phyloP scores from a whole-genome alignment of 2,797 vertebrate genomes.

The Enteromius fasciolatus region DNA sequence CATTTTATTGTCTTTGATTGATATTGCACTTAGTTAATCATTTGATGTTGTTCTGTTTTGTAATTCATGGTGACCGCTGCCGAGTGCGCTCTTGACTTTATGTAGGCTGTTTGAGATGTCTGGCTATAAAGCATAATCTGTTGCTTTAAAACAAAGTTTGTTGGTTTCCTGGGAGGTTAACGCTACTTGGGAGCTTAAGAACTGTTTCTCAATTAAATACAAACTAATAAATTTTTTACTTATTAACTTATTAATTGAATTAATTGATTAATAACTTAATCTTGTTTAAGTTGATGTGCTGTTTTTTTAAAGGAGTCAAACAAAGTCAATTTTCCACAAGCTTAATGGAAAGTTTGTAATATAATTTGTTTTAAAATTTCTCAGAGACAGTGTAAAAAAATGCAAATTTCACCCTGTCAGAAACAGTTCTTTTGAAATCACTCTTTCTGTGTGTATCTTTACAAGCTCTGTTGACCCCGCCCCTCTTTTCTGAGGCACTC shows the following conservation, averaged over 20 bases:
- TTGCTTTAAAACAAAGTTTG: constrained; percentile 36
- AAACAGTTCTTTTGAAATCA: too few species aligned
- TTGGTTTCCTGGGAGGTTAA: constrained; percentile 42
- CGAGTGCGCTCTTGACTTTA: constrained; percentile 54
- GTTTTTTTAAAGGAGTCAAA: background rate
- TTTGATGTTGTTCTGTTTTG: constrained; percentile 57
- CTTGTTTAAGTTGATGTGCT: background rate
- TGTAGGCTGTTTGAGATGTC: constrained; percentile 17
- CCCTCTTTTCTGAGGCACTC: too few species aligned
- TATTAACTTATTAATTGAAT: background rate
- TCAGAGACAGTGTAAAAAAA: too few species aligned
- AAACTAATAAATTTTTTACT: too few species aligned
- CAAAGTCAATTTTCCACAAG: too few species aligned
- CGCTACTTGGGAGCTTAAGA: constrained; percentile 27
- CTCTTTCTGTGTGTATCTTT: too few species aligned
- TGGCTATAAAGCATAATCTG: constrained; percentile 51
- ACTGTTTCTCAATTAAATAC: constrained; percentile 29
- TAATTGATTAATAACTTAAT: too few species aligned
- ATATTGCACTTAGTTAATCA: constrained; percentile 65
- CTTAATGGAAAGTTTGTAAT: too few species aligned
- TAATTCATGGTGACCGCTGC: constrained; percentile 49
- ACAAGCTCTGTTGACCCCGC: too few species aligned
- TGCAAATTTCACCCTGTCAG: too few species aligned
- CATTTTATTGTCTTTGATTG: constrained; percentile 61
- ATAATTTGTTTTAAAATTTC: too few species aligned